phyloP scores from a whole-genome alignment of 2,797 vertebrate species.

The Gymnothorax javanicus region DNA sequence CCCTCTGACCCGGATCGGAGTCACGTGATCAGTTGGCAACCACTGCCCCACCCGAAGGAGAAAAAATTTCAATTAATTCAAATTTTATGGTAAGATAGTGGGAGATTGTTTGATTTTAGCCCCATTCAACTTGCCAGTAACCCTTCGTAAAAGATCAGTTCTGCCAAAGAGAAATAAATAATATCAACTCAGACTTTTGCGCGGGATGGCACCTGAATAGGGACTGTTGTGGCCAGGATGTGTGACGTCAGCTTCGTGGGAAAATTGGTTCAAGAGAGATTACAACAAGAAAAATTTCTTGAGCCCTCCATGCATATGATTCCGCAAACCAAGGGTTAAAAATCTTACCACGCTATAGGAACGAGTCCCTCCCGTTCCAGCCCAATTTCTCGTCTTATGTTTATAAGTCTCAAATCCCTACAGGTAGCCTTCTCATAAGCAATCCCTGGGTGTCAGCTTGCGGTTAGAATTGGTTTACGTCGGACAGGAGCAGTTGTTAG shows the following conservation, averaged over 20 bases:
- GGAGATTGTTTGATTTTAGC: neutral
- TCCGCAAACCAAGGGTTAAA: slow-evolving; percentile 87
- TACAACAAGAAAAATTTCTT: neutral
- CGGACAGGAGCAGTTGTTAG: slow-evolving; percentile 76
- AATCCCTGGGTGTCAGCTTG: slow-evolving; percentile 80
- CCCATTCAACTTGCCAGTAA: neutral
- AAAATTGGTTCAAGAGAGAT: neutral
- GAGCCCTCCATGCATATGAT: slow-evolving; percentile 24
- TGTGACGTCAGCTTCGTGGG: neutral
- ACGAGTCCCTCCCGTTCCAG: slow-evolving; percentile 79
- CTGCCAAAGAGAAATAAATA: neutral
- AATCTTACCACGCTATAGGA: slow-evolving; percentile 85
- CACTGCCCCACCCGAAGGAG: neutral
- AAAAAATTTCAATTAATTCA: no score
- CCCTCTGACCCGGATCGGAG: neutral
- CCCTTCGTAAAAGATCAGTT: neutral
- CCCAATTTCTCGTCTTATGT: slow-evolving; percentile 64
- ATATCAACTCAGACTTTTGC: neutral
- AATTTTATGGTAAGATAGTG: neutral
- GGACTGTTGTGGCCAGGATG: neutral
- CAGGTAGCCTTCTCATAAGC: slow-evolving; percentile 73
- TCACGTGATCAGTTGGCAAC: neutral
- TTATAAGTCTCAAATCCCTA: slow-evolving; percentile 76
- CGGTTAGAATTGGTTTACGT: slow-evolving; percentile 40
- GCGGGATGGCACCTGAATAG: neutral